These are phyloP conservation scores for Tortricodes alternella DNA, from an alignment of 2,888 invertebrate genomes.

Conservation along the genomic window DNA sequence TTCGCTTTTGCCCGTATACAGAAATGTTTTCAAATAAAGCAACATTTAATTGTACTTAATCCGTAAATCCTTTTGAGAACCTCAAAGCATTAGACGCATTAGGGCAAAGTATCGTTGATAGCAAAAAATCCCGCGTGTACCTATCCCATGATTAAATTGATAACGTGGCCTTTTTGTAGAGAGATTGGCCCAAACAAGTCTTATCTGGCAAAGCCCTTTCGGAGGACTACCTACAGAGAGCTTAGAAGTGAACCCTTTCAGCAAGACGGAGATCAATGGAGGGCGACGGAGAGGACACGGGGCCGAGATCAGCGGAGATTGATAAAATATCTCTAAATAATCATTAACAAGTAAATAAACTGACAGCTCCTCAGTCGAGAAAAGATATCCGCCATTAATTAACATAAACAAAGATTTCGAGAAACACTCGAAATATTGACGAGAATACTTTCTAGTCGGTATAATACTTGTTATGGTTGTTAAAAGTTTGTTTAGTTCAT, in stretches of 20 bases:
- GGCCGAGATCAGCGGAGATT: conserved; percentile 5
- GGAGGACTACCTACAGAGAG: conserved; percentile 55
- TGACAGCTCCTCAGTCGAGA: too few species aligned
- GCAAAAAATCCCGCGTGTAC: conserved; percentile 42
- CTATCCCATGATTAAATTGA: conserved; percentile 69
- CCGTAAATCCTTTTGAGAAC: conserved; percentile 19
- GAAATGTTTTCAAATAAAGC: too few species aligned
- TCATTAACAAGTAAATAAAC: too few species aligned
- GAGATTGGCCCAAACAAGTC: conserved; percentile 62
- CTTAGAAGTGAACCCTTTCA: conserved; percentile 69
- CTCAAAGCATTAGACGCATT: conserved; percentile 25
- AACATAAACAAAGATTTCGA: too few species aligned
- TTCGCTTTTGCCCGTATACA: too few species aligned
- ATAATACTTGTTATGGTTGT: too few species aligned
- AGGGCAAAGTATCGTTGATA: conserved; percentile 28
- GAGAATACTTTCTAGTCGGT: too few species aligned
- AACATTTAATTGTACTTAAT: conserved; percentile 19
- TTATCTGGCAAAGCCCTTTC: conserved; percentile 66
- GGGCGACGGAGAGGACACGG: conserved; percentile 32
- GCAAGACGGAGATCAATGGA: conserved; percentile 60
- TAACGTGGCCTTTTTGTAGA: conserved; percentile 59
- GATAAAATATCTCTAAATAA: not conserved
- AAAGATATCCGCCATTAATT: too few species aligned
- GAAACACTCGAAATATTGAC: too few species aligned
- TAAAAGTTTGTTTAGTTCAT: too few species aligned